These are phyloP conservation scores for Mus minutoides DNA, from an alignment of 2,797 vertebrate species.

Conservation along the genomic window DNA sequence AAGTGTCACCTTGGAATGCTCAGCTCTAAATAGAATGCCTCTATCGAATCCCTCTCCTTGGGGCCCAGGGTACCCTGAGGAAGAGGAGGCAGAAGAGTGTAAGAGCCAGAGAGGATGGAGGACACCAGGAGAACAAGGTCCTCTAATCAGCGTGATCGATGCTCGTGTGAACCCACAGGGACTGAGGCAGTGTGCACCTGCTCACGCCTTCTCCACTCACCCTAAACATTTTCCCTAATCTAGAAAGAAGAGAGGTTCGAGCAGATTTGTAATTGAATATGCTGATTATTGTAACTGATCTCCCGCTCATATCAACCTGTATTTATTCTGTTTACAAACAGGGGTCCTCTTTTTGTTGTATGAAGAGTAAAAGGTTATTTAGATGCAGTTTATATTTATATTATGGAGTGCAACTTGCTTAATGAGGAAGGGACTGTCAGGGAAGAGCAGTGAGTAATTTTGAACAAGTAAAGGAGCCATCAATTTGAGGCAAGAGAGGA, in stretches of 20 bases:
- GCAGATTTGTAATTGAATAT: not conserved
- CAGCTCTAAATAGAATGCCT: not conserved
- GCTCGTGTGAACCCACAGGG: not conserved
- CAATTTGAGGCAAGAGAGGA: not conserved
- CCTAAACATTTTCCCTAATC: not conserved
- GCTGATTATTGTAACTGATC: not conserved
- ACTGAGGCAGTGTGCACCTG: not conserved
- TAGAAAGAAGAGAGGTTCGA: not conserved
- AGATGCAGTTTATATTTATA: conserved; percentile 18
- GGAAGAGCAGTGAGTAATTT: not conserved
- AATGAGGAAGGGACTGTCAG: conserved; percentile 27
- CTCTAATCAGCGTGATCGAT: not conserved
- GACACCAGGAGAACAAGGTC: not conserved
- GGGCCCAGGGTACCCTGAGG: too few relatives aligned
- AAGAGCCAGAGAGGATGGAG: not conserved
- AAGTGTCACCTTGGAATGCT: not conserved
- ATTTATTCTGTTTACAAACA: conserved; percentile 49
- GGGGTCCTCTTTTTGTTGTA: not conserved
- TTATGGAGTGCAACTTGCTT: conserved; percentile 1
- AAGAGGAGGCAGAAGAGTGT: not conserved
- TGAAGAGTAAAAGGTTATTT: conserved; percentile 38
- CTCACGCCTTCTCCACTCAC: not conserved
- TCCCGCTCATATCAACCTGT: not conserved
- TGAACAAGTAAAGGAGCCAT: not conserved
- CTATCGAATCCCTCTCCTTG: not conserved